Evolutionary conservation across 2,113 vertebrate genomes (phyloP).

Genomic region (Oreochromis spilurus): DNA sequence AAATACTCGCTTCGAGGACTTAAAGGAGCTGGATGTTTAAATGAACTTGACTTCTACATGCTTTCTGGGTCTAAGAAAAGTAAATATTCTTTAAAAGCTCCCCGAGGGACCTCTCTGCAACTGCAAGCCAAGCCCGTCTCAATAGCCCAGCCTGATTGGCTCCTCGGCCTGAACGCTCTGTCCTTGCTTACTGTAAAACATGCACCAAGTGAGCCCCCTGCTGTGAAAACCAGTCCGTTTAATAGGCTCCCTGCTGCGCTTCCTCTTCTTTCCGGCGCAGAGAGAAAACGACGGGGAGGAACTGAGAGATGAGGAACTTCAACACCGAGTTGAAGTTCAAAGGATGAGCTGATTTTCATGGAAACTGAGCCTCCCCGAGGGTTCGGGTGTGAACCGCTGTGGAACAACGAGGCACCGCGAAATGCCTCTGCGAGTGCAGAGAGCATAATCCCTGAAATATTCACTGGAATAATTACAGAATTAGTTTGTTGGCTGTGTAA

Average conservation of each 20-base stretch:
- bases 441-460: not conserved
- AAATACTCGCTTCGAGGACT: no score
- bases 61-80: not conserved
- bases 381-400: not conserved
- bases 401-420: not conserved
- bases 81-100: not conserved
- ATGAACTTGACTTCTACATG: not conserved
- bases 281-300: not conserved
- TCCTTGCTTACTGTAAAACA: not conserved
- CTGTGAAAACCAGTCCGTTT: not conserved
- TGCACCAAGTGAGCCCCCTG: not conserved
- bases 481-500: not conserved
- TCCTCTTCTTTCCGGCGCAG: not conserved
- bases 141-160: not conserved
- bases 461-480: not conserved
- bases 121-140: not conserved
- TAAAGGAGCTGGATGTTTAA: not conserved
- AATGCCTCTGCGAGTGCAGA: not conserved
- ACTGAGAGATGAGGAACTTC: not conserved
- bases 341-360: not conserved
- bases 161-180: not conserved
- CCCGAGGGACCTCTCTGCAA: not conserved
- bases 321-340: not conserved
- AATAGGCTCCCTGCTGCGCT: not conserved
- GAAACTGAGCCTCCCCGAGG: not conserved